Evolutionary conservation across 2,888 invertebrate genomes (phyloP).

Genomic region (Macrophya alboannulata): DNA sequence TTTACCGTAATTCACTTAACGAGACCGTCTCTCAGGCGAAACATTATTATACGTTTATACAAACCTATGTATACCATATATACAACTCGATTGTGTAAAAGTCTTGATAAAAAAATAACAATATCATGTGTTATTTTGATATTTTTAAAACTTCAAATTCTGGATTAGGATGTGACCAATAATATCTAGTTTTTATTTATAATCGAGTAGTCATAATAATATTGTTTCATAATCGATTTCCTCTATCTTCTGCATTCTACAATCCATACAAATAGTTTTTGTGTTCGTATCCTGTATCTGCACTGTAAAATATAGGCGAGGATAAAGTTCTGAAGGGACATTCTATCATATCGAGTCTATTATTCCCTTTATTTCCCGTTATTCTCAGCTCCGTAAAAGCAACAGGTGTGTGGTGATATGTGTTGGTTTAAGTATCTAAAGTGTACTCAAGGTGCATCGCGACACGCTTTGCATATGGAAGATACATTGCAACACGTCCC

Average conservation of each 20-base stretch:
- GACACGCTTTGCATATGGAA: not conserved
- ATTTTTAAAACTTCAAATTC: not conserved
- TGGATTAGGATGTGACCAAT: not conserved
- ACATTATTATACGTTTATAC: slow-evolving; percentile 1
- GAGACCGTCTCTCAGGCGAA: not conserved
- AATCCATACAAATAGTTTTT: not conserved
- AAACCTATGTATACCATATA: not conserved
- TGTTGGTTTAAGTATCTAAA: not conserved
- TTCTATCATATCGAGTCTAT: slow-evolving; percentile 22
- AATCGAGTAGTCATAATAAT: no score
- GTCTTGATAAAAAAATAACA: not conserved
- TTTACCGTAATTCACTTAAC: slow-evolving; percentile 12
- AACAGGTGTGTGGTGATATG: slow-evolving; percentile 19
- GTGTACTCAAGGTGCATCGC: not conserved
- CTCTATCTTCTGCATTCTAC: not conserved
- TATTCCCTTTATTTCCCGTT: not conserved
- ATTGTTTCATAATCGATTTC: not conserved
- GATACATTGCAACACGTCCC: not conserved
- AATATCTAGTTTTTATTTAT: not conserved
- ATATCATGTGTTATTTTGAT: not conserved
- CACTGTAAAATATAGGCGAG: not conserved
- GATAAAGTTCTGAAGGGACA: not conserved
- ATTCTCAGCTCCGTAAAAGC: not conserved
- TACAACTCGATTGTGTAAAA: not conserved
- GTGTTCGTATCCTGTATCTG: not conserved